phyloP scores from a whole-genome alignment of 2,797 vertebrate species.

The Lates japonicus region DNA sequence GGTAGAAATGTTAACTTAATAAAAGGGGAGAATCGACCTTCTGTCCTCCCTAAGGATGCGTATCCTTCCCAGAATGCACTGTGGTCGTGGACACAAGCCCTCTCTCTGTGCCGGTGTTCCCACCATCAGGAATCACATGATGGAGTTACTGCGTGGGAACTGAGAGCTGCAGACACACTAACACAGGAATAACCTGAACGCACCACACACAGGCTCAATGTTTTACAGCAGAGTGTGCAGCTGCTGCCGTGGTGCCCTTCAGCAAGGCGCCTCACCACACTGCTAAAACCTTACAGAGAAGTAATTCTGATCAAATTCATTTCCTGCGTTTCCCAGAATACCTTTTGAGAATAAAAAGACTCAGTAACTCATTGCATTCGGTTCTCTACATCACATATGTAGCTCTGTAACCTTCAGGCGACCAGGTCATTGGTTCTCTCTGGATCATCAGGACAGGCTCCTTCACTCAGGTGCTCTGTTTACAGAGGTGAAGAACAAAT shows the following conservation, averaged over 20 bases:
- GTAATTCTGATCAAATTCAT: no score
- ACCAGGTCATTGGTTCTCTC: no score
- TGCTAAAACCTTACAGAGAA: no score
- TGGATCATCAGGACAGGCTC: no score
- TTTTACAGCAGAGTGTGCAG: neutral
- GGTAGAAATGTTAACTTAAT: constrained; percentile 57
- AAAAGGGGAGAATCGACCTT: constrained; percentile 40
- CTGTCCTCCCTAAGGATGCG: constrained; percentile 49
- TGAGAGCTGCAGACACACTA: constrained; percentile 10
- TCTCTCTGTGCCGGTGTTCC: constrained; percentile 52
- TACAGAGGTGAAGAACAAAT: no score
- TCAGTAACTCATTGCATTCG: no score
- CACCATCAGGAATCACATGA: constrained; percentile 55
- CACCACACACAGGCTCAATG: neutral
- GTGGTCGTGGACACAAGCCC: constrained; percentile 35
- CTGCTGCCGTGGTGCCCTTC: constrained; percentile 5
- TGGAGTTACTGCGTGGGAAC: constrained; percentile 48
- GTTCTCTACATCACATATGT: no score
- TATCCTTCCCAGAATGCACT: constrained; percentile 54
- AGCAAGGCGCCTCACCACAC: constrained; percentile 5
- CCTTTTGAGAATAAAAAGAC: no score
- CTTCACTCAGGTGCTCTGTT: no score
- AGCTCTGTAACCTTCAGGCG: no score
- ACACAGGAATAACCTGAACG: constrained; percentile 7
- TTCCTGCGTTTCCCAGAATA: neutral